These are phyloP conservation scores for Galerucella calmariensis DNA, from an alignment of 2,888 invertebrate genomes.

Conservation along the genomic window DNA sequence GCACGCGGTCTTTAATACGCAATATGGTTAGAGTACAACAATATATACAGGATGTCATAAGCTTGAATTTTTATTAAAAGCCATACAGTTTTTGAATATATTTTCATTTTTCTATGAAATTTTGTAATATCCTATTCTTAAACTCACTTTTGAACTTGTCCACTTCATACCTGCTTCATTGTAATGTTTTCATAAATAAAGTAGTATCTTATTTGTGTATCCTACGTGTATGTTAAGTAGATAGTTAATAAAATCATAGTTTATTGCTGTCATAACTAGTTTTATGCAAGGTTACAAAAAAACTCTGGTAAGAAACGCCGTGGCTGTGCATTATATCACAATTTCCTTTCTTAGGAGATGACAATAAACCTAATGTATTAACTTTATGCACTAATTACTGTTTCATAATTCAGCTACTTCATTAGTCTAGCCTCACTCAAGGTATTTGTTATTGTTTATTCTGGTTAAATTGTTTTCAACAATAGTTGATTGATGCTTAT, in stretches of 20 bases:
- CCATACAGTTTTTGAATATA: no score
- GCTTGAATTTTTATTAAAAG: no score
- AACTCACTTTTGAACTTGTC: background rate
- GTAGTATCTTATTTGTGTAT: background rate
- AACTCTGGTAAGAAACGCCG: slow-evolving; percentile 41
- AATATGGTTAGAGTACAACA: no score
- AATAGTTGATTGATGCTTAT: background rate
- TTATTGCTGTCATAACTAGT: slow-evolving; percentile 50
- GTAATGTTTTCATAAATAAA: background rate
- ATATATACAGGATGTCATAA: no score
- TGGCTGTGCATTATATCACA: slow-evolving; percentile 38
- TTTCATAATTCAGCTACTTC: slow-evolving; percentile 9
- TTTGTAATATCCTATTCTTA: background rate
- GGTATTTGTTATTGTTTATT: slow-evolving; percentile 5
- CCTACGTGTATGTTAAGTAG: slow-evolving; percentile 12
- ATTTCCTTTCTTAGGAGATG: slow-evolving; percentile 24
- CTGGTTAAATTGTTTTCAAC: background rate
- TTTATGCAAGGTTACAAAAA: slow-evolving; percentile 52
- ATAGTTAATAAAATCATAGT: slow-evolving; percentile 32
- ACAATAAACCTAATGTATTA: slow-evolving; percentile 12
- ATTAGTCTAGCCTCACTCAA: slow-evolving; percentile 9
- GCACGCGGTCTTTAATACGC: no score
- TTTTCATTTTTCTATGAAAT: no score
- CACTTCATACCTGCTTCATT: background rate
- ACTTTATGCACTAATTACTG: slow-evolving; percentile 9